A percentile compares a stretch with the other conserved stretches of the same genome.
These are phyloP conservation scores for Dermatemys mawii DNA, from an alignment of 2,113 vertebrate species.

Conservation along the genomic window DNA sequence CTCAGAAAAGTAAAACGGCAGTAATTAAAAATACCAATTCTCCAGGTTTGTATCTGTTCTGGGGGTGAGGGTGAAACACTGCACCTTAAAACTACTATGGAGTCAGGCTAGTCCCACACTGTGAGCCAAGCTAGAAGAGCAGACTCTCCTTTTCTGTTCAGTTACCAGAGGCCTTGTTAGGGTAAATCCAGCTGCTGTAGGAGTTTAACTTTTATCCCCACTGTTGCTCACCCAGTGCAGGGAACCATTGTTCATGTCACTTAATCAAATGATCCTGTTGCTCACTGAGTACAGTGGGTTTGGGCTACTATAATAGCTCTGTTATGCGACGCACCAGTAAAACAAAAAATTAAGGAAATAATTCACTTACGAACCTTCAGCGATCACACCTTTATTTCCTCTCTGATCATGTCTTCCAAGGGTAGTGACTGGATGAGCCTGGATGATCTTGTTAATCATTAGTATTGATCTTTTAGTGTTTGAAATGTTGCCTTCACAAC, in stretches of 20 bases:
- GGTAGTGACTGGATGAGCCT: neutral
- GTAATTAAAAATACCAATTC: conserved; percentile 95
- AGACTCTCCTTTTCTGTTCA: neutral
- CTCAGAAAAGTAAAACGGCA: conserved; percentile 92
- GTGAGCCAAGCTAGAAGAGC: neutral
- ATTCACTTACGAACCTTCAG: neutral
- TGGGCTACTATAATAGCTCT: neutral
- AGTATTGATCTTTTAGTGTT: neutral
- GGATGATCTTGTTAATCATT: neutral
- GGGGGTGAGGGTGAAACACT: neutral
- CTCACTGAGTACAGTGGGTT: neutral
- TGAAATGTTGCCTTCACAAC: neutral
- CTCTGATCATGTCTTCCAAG: neutral
- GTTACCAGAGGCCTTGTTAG: neutral
- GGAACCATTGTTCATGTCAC: neutral
- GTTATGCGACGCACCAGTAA: neutral
- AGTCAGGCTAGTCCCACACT: neutral
- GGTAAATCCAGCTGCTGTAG: neutral
- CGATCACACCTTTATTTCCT: neutral
- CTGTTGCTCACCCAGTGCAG: neutral
- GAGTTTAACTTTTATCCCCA: neutral
- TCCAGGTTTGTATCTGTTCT: conserved; percentile 83
- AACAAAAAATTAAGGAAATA: neutral
- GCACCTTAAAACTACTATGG: neutral
- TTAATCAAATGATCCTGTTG: neutral